A percentile compares a stretch with the other conserved stretches of the same genome.
phyloP scores from a whole-genome alignment of 2,888 invertebrate genomes.

The Drosophila maculinotata region DNA sequence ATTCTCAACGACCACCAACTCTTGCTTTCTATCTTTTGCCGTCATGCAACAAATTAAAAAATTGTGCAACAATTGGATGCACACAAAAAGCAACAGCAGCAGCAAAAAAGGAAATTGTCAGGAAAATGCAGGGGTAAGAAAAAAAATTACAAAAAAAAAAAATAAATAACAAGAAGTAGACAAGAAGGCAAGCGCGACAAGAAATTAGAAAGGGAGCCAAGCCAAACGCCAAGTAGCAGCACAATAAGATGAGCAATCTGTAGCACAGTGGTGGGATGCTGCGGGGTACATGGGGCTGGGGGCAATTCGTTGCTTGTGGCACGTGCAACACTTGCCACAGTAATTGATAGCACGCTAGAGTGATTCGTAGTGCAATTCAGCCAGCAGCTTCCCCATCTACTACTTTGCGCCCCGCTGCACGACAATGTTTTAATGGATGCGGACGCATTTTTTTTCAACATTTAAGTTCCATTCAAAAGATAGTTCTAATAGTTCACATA shows the following conservation, averaged over 20 bases:
- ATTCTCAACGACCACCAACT: conserved; percentile 27
- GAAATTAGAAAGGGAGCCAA: conserved; percentile 55
- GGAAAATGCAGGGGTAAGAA: conserved; percentile 59
- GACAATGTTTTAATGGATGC: conserved; percentile 50
- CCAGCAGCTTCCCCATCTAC: conserved; percentile 25
- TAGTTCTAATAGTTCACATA: not conserved
- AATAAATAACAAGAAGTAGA: conserved; percentile 30
- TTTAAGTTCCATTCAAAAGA: conserved; percentile 20
- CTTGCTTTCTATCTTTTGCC: conserved; percentile 47
- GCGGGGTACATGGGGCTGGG: conserved; percentile 3
- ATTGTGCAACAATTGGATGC: conserved; percentile 79
- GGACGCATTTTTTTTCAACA: conserved; percentile 19
- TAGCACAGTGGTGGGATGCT: conserved; percentile 13
- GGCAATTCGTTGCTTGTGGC: conserved; percentile 42
- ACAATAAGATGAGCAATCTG: conserved; percentile 72
- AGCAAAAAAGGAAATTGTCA: conserved; percentile 66
- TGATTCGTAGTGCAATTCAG: conserved; percentile 72
- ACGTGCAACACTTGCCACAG: conserved; percentile 80
- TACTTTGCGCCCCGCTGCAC: conserved; percentile 38
- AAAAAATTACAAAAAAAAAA: conserved; percentile 26
- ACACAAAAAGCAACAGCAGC: conserved; percentile 52
- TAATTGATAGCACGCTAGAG: conserved; percentile 80
- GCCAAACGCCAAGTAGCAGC: conserved; percentile 63
- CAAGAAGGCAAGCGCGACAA: conserved; percentile 45
- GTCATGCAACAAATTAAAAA: conserved; percentile 78